These are phyloP conservation scores for Syngnathus rostellatus DNA, from an alignment of 2,797 vertebrate genomes.

Conservation along the genomic window DNA sequence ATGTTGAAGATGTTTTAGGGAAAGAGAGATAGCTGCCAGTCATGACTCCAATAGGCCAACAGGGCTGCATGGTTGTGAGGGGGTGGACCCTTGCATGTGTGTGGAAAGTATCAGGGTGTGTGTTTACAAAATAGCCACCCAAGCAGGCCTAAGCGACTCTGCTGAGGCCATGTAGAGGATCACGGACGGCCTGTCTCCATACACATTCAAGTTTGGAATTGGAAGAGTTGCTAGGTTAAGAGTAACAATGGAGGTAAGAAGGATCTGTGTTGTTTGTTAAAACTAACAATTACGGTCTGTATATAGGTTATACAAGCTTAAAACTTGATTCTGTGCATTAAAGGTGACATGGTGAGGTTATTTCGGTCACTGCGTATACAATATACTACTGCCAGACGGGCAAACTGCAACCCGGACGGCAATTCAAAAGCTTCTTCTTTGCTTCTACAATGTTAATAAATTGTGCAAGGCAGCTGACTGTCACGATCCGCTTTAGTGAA, in stretches of 20 bases:
- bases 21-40: slow-evolving; percentile 27
- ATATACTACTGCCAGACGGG: neutral
- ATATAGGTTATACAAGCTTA: neutral
- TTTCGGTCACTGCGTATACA: neutral
- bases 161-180: slow-evolving; percentile 36
- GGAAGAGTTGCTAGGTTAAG: neutral
- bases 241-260: slow-evolving; percentile 58
- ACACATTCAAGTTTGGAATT: slow-evolving; percentile 8
- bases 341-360: neutral
- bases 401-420: neutral
- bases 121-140: slow-evolving; percentile 61
- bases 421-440: neutral
- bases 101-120: slow-evolving; percentile 38
- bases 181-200: slow-evolving; percentile 8
- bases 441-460: neutral
- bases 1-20: slow-evolving; percentile 32
- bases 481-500: neutral
- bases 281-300: neutral
- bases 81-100: neutral
- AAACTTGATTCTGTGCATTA: neutral
- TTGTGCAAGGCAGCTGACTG: neutral
- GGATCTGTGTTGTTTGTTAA: neutral
- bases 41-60: slow-evolving; percentile 41
- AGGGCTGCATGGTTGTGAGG: slow-evolving; percentile 20
- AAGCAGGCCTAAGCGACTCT: slow-evolving; percentile 25